Percentiles rank a stretch among this genome's conserved stretches.
These are phyloP conservation scores for Amiota minor DNA, from an alignment of 2,888 invertebrate species.

Conservation along the genomic window DNA sequence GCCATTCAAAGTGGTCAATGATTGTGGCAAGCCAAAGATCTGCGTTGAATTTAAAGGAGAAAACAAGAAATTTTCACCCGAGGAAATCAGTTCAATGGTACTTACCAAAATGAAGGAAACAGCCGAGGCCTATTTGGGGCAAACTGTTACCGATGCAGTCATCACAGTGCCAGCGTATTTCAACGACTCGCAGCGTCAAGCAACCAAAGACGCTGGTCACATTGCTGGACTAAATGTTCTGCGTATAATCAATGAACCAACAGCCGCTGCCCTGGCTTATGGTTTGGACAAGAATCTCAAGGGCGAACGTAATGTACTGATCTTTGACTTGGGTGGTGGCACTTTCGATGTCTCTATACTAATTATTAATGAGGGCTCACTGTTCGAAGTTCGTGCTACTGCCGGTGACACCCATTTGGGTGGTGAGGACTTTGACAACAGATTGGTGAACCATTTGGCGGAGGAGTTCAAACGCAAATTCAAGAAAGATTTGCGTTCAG, in stretches of 20 bases:
- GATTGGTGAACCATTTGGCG: constrained; percentile 87
- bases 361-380: constrained; percentile 90
- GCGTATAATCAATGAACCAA: constrained; percentile 79
- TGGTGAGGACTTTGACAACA: constrained; percentile 92
- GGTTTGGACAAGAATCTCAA: constrained; percentile 89
- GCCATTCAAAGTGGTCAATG: constrained; percentile 91
- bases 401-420: constrained; percentile 95
- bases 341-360: constrained; percentile 96
- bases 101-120: constrained; percentile 94
- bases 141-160: constrained; percentile 89
- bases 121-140: constrained; percentile 90
- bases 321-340: constrained; percentile 80
- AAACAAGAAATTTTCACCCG: constrained; percentile 88
- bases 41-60: constrained; percentile 91
- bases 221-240: constrained; percentile 94
- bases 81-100: constrained; percentile 94
- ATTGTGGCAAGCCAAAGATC: constrained; percentile 86
- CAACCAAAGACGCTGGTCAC: constrained; percentile 94
- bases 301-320: constrained; percentile 87
- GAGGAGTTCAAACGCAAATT: constrained; percentile 86
- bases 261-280: constrained; percentile 83
- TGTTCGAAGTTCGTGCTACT: constrained; percentile 94
- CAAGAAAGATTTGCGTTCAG: constrained; percentile 80
- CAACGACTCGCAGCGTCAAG: constrained; percentile 90
- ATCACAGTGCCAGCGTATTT: constrained; percentile 93